Evolutionary conservation across 2,113 vertebrate species (phyloP).

Genomic region (Melanerpes aurifrons): DNA sequence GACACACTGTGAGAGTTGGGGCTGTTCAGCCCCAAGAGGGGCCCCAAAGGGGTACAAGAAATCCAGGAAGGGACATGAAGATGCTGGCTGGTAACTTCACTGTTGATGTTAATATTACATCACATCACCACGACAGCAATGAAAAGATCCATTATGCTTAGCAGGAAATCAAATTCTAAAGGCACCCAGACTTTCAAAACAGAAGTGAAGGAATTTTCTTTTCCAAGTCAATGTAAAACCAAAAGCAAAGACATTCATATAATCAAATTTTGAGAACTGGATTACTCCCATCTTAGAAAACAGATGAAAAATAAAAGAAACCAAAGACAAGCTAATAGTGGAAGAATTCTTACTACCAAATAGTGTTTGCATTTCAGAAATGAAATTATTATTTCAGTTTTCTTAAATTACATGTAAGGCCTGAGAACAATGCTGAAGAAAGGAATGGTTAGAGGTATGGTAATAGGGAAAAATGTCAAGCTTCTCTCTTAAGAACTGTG

Average conservation of each 20-base stretch:
- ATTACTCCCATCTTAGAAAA: neutral
- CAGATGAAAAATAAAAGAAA: neutral
- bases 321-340: neutral
- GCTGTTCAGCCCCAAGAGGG: no score
- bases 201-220: neutral
- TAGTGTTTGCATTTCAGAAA: neutral
- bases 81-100: no score
- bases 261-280: neutral
- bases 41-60: no score
- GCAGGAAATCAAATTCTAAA: neutral
- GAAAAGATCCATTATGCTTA: neutral
- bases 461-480: neutral
- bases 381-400: neutral
- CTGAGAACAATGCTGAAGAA: neutral
- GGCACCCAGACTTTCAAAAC: neutral
- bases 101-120: no score
- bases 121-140: neutral
- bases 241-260: neutral
- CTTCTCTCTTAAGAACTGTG: neutral
- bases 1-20: no score
- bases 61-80: no score
- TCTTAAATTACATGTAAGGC: neutral
- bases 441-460: neutral
- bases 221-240: neutral
- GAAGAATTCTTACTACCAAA: neutral